These are phyloP conservation scores for Anas platyrhynchos DNA, from an alignment of 2,113 vertebrate species.

Conservation along the genomic window DNA sequence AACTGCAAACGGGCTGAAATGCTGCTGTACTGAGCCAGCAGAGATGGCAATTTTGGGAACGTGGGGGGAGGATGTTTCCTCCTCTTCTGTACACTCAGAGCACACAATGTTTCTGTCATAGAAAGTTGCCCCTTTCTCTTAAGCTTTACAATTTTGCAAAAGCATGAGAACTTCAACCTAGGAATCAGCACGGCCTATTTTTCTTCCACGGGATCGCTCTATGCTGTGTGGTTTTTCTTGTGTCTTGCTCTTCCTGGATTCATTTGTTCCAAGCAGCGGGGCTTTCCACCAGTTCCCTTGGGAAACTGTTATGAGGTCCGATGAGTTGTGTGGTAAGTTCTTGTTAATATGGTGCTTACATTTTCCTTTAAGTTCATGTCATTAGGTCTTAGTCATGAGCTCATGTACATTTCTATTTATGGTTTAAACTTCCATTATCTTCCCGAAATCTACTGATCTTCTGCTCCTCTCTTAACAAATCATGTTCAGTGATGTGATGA, in stretches of 20 bases:
- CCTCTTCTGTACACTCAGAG: background rate
- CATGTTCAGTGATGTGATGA: background rate
- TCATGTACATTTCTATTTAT: background rate
- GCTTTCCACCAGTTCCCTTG: constrained; percentile 21
- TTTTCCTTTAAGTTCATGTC: constrained; percentile 27
- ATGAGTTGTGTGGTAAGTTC: constrained; percentile 1
- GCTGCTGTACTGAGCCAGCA: background rate
- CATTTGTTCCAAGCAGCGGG: background rate
- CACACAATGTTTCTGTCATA: background rate
- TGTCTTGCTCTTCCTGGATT: background rate
- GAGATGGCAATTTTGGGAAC: background rate
- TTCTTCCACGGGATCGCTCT: background rate
- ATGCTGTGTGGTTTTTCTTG: background rate
- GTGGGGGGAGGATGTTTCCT: background rate
- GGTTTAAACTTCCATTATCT: background rate
- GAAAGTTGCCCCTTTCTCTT: background rate
- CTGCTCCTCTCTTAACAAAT: background rate
- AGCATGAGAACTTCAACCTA: background rate
- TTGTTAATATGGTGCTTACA: background rate
- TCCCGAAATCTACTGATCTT: background rate
- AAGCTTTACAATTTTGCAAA: background rate
- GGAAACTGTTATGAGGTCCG: background rate
- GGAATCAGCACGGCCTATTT: background rate
- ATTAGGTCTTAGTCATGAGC: background rate
- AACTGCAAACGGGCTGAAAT: background rate